Conservation (phyloP, 2,888 invertebrate genomes). For the Apotomis betuletana region DNA sequence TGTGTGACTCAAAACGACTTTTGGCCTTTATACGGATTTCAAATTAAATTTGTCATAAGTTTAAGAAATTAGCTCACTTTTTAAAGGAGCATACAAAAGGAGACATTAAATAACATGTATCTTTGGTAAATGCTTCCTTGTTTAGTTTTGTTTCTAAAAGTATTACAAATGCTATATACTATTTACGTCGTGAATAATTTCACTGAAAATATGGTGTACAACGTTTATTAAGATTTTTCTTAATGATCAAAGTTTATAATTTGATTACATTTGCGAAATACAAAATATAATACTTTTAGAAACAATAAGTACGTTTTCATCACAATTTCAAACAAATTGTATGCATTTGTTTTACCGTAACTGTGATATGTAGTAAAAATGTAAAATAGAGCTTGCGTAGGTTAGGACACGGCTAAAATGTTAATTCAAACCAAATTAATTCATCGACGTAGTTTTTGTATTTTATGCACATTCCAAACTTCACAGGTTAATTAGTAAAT, state of each 20-base stretch:
- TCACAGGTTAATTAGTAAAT: neutral
- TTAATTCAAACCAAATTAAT: conserved; percentile 12
- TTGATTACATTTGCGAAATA: too few species aligned
- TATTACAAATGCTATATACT: neutral
- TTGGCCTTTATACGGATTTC: conserved; percentile 26
- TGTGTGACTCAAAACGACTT: conserved; percentile 11
- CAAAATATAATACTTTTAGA: conserved; percentile 7
- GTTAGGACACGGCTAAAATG: conserved; percentile 43
- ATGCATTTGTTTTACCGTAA: conserved; percentile 76
- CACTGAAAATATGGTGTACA: too few species aligned
- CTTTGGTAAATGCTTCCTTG: conserved; percentile 27
- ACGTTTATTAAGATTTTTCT: too few species aligned
- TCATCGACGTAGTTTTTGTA: conserved; percentile 11
- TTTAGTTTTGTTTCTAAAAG: conserved; percentile 22
- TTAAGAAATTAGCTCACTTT: neutral
- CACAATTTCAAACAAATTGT: conserved; percentile 44
- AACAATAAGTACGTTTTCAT: conserved; percentile 25
- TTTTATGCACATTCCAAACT: conserved; percentile 46
- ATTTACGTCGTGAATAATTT: too few species aligned
- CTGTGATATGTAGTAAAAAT: conserved; percentile 76
- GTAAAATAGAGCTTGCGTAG: conserved; percentile 59
- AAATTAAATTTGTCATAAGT: conserved; percentile 20
- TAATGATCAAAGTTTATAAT: too few species aligned
- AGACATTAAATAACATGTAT: neutral
- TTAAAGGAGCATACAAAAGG: conserved; percentile 14